These are phyloP conservation scores for Peromyscus eremicus DNA, from an alignment of 2,797 vertebrate genomes.

Conservation along the genomic window DNA sequence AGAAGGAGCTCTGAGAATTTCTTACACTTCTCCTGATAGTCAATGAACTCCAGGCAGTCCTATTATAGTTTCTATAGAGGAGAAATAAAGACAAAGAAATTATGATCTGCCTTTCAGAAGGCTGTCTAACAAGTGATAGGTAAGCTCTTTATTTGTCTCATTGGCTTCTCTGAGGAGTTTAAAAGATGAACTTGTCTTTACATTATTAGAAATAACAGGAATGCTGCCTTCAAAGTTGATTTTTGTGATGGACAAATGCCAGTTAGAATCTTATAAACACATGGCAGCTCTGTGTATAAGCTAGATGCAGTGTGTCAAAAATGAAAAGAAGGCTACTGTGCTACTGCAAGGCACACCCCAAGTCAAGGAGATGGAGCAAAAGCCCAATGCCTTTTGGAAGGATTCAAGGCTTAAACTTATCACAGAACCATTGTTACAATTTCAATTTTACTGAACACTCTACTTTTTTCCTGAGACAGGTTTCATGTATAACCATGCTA, in stretches of 20 bases:
- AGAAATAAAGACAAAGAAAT: neutral
- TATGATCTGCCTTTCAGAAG: constrained; percentile 7
- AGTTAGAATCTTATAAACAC: constrained; percentile 33
- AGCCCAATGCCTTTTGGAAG: neutral
- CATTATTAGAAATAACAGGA: constrained; percentile 33
- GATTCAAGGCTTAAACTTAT: constrained; percentile 3
- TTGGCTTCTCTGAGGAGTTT: constrained; percentile 48
- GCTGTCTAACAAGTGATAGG: constrained; percentile 25
- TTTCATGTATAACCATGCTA: neutral
- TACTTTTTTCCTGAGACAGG: neutral
- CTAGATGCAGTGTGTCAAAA: neutral
- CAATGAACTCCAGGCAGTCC: neutral
- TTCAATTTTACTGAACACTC: neutral
- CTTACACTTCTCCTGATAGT: neutral
- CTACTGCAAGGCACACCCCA: neutral
- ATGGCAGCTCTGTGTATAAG: neutral
- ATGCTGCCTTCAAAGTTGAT: constrained; percentile 17
- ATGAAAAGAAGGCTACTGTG: neutral
- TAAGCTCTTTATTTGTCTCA: neutral
- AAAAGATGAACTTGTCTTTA: constrained; percentile 49
- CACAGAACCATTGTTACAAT: neutral
- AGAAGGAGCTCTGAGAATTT: neutral
- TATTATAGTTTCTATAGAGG: neutral
- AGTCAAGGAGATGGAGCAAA: neutral
- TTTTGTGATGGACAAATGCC: constrained; percentile 45